phyloP scores from a whole-genome alignment of 2,888 invertebrate species.

The Ephialtes manifestator region DNA sequence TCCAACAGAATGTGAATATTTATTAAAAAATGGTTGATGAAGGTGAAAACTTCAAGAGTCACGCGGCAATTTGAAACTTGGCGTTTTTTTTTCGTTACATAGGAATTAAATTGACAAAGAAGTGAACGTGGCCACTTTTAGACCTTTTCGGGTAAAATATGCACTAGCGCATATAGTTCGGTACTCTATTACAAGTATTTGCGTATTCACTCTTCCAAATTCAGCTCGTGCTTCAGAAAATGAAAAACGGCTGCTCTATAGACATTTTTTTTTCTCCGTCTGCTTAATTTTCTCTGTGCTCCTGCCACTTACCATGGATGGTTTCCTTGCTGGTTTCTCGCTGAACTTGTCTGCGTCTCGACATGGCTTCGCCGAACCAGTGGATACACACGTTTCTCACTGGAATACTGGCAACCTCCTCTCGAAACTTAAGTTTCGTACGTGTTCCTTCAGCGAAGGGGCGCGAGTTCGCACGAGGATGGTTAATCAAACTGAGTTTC shows the following conservation, averaged over 20 bases:
- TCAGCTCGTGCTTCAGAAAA: neutral
- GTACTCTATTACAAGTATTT: neutral
- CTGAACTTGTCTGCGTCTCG: neutral
- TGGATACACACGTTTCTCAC: conserved; percentile 22
- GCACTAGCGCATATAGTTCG: neutral
- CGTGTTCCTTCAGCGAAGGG: conserved; percentile 23
- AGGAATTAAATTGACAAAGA: neutral
- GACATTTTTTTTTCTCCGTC: neutral
- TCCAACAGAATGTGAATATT: too few species aligned
- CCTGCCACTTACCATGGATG: neutral
- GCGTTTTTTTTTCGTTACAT: neutral
- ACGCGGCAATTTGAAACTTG: neutral
- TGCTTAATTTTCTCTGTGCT: neutral
- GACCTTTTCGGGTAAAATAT: neutral
- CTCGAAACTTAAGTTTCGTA: conserved; percentile 25
- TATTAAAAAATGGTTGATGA: too few species aligned
- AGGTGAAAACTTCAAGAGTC: too few species aligned
- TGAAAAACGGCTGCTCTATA: neutral
- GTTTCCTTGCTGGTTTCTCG: neutral
- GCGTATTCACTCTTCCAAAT: neutral
- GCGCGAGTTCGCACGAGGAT: conserved; percentile 8
- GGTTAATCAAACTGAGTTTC: conserved; percentile 30
- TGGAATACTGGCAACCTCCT: conserved; percentile 16
- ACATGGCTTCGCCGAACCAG: neutral
- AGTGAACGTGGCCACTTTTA: neutral